phyloP scores from a whole-genome alignment of 53 echinoderm and acorn worm genomes.

The Stichopus horrens region DNA sequence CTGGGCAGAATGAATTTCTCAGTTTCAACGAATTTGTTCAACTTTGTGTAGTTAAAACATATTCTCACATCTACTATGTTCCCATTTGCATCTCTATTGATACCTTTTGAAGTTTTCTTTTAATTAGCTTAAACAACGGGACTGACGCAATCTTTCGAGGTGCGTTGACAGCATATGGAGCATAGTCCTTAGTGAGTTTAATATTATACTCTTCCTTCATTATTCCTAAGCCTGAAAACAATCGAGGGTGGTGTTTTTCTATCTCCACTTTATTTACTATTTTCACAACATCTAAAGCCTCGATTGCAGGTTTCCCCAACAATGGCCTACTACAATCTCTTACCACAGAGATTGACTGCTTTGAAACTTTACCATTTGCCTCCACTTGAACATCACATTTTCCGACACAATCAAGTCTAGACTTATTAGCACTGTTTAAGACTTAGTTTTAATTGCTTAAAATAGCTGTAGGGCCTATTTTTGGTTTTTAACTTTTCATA shows the following conservation, averaged over 20 bases:
- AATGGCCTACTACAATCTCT: neutral
- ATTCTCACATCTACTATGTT: conserved; percentile 41
- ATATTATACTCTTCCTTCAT: conserved; percentile 22
- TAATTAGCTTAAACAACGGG: conserved; percentile 50
- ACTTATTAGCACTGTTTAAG: conserved; percentile 39
- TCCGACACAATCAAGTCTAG: conserved; percentile 6
- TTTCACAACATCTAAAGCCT: conserved; percentile 38
- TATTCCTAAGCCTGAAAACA: conserved; percentile 20
- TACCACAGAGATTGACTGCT: neutral
- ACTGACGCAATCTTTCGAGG: conserved; percentile 52
- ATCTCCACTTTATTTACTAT: neutral
- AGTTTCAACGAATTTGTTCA: conserved; percentile 53
- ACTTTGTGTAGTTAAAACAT: conserved; percentile 60
- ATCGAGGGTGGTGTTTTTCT: conserved; percentile 15
- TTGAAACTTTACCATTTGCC: conserved; percentile 1
- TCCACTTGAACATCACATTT: neutral
- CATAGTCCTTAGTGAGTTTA: neutral
- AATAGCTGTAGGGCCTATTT: neutral
- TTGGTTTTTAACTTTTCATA: neutral
- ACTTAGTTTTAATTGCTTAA: neutral
- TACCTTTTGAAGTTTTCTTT: conserved; percentile 55
- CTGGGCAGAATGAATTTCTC: conserved; percentile 51
- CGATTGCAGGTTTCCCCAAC: conserved; percentile 29
- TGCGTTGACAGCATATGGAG: neutral
- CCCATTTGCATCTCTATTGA: neutral